These are phyloP conservation scores for Dynastes tityus DNA, from an alignment of 2,888 invertebrate genomes.

Conservation along the genomic window DNA sequence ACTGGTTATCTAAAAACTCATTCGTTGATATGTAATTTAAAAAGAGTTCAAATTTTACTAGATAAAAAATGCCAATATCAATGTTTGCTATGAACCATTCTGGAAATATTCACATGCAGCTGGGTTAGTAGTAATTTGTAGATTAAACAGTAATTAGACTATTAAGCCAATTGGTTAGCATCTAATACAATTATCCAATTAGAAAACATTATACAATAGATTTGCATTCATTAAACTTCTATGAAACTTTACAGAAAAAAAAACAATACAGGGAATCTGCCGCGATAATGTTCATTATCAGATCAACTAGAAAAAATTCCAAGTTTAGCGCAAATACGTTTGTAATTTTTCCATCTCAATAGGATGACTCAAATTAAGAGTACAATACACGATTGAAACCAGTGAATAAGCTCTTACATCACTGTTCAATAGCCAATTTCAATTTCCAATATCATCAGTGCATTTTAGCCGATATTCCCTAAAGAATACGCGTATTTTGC, in stretches of 20 bases:
- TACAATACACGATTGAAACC: neutral
- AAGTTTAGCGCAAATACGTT: no score
- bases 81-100: neutral
- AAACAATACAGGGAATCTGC: neutral
- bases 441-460: no score
- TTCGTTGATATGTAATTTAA: neutral
- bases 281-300: neutral
- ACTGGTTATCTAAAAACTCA: neutral
- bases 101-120: no score
- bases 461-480: no score
- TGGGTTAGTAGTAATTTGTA: neutral
- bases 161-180: slow-evolving; percentile 26
- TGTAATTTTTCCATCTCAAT: slow-evolving; percentile 1
- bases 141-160: slow-evolving; percentile 7
- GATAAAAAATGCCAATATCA: neutral
- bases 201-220: neutral
- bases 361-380: neutral
- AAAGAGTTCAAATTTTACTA: neutral
- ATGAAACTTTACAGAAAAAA: neutral
- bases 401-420: neutral
- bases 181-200: slow-evolving; percentile 24
- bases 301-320: no score
- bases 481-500: no score
- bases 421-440: neutral
- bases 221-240: neutral